Conservation (phyloP, 2,797 vertebrate species). For the Gallinago stenura region DNA sequence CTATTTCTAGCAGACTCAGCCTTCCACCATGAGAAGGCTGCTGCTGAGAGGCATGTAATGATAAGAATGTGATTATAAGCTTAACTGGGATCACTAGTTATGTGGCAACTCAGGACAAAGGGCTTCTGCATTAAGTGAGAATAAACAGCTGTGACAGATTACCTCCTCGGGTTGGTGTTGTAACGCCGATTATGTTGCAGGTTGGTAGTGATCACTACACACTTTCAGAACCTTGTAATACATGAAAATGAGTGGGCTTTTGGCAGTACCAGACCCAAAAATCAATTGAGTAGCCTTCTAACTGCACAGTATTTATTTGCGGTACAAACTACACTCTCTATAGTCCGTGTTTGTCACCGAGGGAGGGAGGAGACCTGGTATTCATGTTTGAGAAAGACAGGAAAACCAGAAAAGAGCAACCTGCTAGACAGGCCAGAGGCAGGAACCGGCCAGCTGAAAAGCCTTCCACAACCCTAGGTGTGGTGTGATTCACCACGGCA, state of each 20-base stretch:
- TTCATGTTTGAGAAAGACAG: background rate
- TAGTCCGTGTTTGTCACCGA: background rate
- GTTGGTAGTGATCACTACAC: background rate
- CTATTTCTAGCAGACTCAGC: slow-evolving; percentile 6
- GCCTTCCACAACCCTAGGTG: background rate
- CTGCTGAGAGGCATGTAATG: background rate
- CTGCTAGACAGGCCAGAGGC: background rate
- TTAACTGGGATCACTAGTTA: slow-evolving; percentile 36
- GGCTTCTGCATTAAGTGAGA: background rate
- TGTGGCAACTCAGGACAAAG: slow-evolving; percentile 23
- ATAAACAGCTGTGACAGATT: background rate
- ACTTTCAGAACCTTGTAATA: background rate
- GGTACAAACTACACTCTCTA: background rate
- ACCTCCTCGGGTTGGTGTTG: background rate
- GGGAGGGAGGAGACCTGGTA: background rate
- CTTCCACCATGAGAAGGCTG: background rate
- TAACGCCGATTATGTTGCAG: background rate
- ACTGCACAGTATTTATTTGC: background rate
- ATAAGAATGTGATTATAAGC: slow-evolving; percentile 35
- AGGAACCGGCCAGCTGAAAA: background rate
- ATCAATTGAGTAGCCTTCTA: background rate
- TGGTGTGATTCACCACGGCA: background rate
- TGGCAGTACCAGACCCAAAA: background rate
- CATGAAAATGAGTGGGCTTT: background rate
- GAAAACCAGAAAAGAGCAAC: background rate